phyloP scores from a whole-genome alignment of 2,113 vertebrate genomes.

The Rhabdomys dilectus region DNA sequence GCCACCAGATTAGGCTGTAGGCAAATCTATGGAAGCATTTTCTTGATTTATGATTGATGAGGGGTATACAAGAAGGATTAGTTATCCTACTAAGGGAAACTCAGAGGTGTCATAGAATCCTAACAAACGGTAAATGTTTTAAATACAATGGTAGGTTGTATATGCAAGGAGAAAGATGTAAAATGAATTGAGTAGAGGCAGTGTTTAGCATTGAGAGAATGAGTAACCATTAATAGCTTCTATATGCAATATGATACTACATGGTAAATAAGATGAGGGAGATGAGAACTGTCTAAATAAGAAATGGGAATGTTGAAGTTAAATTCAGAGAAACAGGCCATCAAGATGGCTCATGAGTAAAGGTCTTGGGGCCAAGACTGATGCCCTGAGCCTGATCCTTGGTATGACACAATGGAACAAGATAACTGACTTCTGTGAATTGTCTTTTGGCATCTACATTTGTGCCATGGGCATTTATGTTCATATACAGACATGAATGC shows the following conservation, averaged over 20 bases:
- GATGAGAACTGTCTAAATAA: slow-evolving; percentile 18
- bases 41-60: background rate
- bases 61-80: background rate
- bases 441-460: background rate
- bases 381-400: background rate
- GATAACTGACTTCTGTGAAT: background rate
- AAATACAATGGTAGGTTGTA: background rate
- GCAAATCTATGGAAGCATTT: background rate
- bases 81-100: background rate
- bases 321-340: slow-evolving; percentile 11
- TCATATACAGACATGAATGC: background rate
- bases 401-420: background rate
- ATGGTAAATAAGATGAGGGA: background rate
- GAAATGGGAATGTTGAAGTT: background rate
- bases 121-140: background rate
- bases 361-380: background rate
- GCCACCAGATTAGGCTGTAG: background rate
- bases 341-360: background rate
- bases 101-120: slow-evolving; percentile 6
- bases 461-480: background rate
- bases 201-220: background rate
- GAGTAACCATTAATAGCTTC: background rate
- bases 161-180: background rate
- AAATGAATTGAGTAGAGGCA: slow-evolving; percentile 22
- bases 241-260: background rate